Conservation (phyloP, 2,888 invertebrate genomes). For the Aphodius granarius region DNA sequence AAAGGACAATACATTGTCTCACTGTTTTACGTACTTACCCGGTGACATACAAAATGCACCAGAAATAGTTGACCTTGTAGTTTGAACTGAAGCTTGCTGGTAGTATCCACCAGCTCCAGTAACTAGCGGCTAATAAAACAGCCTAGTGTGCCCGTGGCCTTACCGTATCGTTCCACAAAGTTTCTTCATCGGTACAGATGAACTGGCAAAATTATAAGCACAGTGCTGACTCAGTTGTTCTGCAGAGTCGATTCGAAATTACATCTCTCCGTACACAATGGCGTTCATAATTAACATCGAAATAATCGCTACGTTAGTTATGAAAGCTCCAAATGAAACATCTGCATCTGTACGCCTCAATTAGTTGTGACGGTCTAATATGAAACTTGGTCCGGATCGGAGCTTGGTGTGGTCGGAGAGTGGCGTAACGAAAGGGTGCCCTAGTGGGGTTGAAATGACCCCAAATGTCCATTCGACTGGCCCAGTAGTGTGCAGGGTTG, state of each 20-base stretch:
- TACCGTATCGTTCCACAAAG: too few relatives aligned
- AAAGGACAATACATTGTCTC: too few relatives aligned
- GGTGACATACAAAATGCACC: too few relatives aligned
- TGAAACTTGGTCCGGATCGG: slow-evolving; percentile 20
- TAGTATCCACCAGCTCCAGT: too few relatives aligned
- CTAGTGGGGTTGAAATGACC: background rate
- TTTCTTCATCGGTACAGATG: background rate
- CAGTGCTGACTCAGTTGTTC: background rate
- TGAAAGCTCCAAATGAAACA: slow-evolving; percentile 25
- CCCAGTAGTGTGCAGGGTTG: slow-evolving; percentile 11
- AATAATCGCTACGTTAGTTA: slow-evolving; percentile 18
- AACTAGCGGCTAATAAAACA: too few relatives aligned
- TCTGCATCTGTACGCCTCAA: slow-evolving; percentile 27
- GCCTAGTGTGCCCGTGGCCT: too few relatives aligned
- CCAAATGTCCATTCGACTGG: slow-evolving; percentile 19
- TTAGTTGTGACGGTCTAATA: slow-evolving; percentile 28
- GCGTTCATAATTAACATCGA: slow-evolving; percentile 21
- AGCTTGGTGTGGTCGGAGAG: background rate
- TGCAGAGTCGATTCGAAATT: background rate
- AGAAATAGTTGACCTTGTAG: too few relatives aligned
- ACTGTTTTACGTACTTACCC: too few relatives aligned
- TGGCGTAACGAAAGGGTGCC: background rate
- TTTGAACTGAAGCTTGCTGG: too few relatives aligned
- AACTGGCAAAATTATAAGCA: background rate
- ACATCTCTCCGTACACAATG: slow-evolving; percentile 2